These are phyloP conservation scores for Pollenia griseotomentosa DNA, from an alignment of 2,888 invertebrate genomes.

Conservation along the genomic window DNA sequence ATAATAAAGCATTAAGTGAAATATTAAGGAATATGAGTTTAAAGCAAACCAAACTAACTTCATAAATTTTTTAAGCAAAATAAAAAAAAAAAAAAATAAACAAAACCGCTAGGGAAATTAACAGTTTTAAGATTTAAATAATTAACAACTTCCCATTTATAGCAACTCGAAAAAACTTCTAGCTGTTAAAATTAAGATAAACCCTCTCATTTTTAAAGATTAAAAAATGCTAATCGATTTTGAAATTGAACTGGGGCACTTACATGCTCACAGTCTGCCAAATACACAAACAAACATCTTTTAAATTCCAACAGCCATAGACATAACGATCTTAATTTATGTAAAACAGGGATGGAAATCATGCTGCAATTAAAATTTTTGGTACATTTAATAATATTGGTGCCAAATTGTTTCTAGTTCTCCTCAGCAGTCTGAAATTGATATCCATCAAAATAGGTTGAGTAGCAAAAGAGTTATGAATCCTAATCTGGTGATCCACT, in stretches of 20 bases:
- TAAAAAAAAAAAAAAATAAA: not conserved
- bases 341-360: constrained; percentile 1
- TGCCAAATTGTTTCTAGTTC: too few relatives aligned
- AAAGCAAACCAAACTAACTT: not conserved
- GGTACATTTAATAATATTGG: too few relatives aligned
- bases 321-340: constrained; percentile 11
- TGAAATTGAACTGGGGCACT: constrained; percentile 42
- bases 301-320: not conserved
- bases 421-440: too few relatives aligned
- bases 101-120: not conserved
- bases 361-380: too few relatives aligned
- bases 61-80: not conserved
- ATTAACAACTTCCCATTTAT: constrained; percentile 23
- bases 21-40: not conserved
- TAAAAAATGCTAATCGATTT: constrained; percentile 27
- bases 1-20: not conserved
- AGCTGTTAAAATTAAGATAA: not conserved
- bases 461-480: too few relatives aligned
- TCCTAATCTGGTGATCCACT: too few relatives aligned
- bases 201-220: not conserved
- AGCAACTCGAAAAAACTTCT: not conserved
- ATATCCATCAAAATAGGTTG: too few relatives aligned
- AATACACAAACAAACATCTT: not conserved
- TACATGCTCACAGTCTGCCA: not conserved
- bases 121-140: not conserved